phyloP scores from a whole-genome alignment of 2,797 vertebrate genomes.

The Artibeus lituratus region DNA sequence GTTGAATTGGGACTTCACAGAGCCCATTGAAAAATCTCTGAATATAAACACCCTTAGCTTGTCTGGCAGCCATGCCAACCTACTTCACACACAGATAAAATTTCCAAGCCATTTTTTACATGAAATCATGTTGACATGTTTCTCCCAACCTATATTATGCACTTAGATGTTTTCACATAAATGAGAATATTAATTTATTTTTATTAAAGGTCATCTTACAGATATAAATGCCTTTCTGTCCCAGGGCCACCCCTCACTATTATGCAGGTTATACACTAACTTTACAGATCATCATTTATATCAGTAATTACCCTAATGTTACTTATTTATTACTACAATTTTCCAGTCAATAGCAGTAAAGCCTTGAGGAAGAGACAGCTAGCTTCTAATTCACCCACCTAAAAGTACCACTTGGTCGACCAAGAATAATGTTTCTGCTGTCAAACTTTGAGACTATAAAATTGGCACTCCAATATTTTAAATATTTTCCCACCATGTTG shows the following conservation, averaged over 20 bases:
- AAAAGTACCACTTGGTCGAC: neutral
- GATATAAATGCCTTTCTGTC: neutral
- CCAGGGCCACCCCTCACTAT: neutral
- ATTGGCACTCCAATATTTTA: neutral
- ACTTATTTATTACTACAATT: neutral
- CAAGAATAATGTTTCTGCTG: neutral
- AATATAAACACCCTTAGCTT: neutral
- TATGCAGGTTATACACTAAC: neutral
- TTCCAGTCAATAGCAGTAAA: neutral
- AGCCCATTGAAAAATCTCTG: neutral
- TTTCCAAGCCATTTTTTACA: neutral
- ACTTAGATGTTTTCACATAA: neutral
- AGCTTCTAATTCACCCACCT: neutral
- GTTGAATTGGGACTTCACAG: neutral
- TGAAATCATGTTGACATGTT: neutral
- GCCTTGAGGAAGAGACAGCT: neutral
- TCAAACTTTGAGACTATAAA: neutral
- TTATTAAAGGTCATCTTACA: neutral
- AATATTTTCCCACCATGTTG: neutral
- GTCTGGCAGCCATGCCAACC: neutral
- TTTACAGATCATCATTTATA: neutral
- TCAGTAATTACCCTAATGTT: neutral
- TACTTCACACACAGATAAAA: neutral
- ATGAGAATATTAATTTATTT: neutral
- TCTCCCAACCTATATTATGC: neutral